Evolutionary conservation across 1,140 invertebrate species (phyloP), one percentile per base, ranked within the genome.

Genomic region (Spodoptera frugiperda): DNA sequence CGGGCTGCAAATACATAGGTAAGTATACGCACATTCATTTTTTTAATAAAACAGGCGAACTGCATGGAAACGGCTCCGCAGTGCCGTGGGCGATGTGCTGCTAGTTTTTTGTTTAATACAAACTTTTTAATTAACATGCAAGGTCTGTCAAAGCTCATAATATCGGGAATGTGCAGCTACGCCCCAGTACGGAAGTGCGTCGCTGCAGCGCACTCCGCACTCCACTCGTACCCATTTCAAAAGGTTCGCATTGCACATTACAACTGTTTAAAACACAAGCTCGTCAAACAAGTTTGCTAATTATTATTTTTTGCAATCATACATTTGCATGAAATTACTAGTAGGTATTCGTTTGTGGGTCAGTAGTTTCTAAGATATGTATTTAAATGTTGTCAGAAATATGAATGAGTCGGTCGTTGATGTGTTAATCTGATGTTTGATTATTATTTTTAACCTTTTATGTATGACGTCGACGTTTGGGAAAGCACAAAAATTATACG

Each of bases 61-160:
- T 70, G 53, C 53, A 57, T 46, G 53, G 53, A 21, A 53, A 55
- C 30, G 44, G 51, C 39, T 48, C 19, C 10, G 53, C 21, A 59
- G 15, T 59, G 54, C 44, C 44, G 44, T 44, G 21, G 39, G 54
- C 39, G 19, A 49, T 61, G 44, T 46, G 71, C 33, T 9, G 44
- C 19, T 73, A 59, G 21, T 17, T 59, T 73, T 61, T 73, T 61
- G 55, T 76, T 70, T 55, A 72, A 54, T 53, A 80, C 73, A 71
- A 63, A 71, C 63, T 59, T 83, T 83, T 82, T 84, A 82, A 87
- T 84, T 84, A 83, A 79, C 79, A 83, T 78, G 84, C 81, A 77
- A 81, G 79, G 82, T 55, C 77, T 81, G 83, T 86, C 84, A 87
- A 87, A 86, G 85, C 82, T 59, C 57, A 49, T 73, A 78, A 78